Percentiles rank a stretch among this genome's conserved stretches.
Evolutionary conservation across 2,888 invertebrate genomes (phyloP).

Genomic region (Noctua fimbriata): DNA sequence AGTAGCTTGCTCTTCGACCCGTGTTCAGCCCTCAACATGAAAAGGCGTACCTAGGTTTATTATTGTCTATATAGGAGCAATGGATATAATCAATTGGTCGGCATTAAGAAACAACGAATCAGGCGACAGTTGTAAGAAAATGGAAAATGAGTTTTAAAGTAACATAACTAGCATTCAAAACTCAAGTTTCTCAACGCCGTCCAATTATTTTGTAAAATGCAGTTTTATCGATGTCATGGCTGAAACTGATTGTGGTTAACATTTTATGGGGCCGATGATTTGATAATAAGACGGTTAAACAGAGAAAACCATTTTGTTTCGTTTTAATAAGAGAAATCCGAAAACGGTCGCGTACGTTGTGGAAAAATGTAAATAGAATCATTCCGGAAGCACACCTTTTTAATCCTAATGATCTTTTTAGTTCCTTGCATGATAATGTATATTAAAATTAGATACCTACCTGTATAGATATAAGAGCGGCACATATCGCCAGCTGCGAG

Average conservation of each 20-base stretch:
- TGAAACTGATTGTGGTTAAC: background rate
- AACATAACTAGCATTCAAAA: background rate
- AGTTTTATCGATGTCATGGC: background rate
- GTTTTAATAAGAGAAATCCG: background rate
- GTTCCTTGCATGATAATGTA: background rate
- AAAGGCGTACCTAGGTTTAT: background rate
- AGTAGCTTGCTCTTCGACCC: background rate
- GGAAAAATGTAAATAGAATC: background rate
- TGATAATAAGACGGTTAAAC: background rate
- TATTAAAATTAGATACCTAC: constrained; percentile 72
- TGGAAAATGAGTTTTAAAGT: background rate
- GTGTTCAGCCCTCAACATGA: background rate
- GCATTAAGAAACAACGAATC: background rate
- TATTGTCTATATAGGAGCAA: background rate
- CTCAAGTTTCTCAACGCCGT: background rate
- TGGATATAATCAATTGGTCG: background rate
- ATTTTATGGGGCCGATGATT: background rate
- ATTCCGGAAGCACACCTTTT: background rate
- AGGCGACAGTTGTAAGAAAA: background rate
- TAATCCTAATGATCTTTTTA: background rate
- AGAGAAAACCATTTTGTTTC: background rate
- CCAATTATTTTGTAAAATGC: background rate
- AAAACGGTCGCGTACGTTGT: background rate
- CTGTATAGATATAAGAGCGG: constrained; percentile 96
- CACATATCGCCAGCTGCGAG: constrained; percentile 97